phyloP scores from a whole-genome alignment of 2,113 vertebrate species.

The Sorex fumeus region DNA sequence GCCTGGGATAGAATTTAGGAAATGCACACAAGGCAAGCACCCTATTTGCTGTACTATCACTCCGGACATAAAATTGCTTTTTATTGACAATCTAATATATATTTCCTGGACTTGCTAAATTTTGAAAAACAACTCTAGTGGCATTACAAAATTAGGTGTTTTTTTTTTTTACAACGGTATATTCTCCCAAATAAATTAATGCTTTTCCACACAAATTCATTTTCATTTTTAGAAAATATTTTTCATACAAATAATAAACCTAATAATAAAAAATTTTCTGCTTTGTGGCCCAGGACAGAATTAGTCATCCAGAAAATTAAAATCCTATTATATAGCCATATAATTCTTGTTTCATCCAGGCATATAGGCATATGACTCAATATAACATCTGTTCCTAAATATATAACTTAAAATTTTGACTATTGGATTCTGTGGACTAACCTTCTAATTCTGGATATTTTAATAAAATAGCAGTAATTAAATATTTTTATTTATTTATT shows the following conservation, averaged over 20 bases:
- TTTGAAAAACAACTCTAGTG: constrained; percentile 62
- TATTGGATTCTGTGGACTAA: constrained; percentile 64
- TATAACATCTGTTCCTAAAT: constrained; percentile 70
- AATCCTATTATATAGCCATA: constrained; percentile 57
- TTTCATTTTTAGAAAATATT: constrained; percentile 49
- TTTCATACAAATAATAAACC: constrained; percentile 61
- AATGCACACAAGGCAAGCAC: too few species aligned
- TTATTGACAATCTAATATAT: constrained; percentile 45
- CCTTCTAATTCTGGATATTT: constrained; percentile 27
- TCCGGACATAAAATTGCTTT: not conserved
- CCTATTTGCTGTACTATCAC: too few species aligned
- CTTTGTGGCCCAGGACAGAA: constrained; percentile 39
- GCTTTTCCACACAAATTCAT: not conserved
- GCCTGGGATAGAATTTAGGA: too few species aligned
- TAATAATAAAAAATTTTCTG: constrained; percentile 63
- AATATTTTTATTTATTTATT: not conserved
- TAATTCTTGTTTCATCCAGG: constrained; percentile 65
- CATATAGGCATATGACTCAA: constrained; percentile 63
- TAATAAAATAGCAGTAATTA: not conserved
- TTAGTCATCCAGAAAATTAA: constrained; percentile 80
- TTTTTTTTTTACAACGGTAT: constrained; percentile 19
- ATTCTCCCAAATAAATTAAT: constrained; percentile 18
- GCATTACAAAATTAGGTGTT: not conserved
- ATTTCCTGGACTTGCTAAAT: constrained; percentile 35
- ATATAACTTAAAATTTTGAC: constrained; percentile 60